Percentiles rank a stretch among this genome's conserved stretches.
Evolutionary conservation across 2,113 vertebrate genomes (phyloP).

Genomic region (Calidris pugnax): DNA sequence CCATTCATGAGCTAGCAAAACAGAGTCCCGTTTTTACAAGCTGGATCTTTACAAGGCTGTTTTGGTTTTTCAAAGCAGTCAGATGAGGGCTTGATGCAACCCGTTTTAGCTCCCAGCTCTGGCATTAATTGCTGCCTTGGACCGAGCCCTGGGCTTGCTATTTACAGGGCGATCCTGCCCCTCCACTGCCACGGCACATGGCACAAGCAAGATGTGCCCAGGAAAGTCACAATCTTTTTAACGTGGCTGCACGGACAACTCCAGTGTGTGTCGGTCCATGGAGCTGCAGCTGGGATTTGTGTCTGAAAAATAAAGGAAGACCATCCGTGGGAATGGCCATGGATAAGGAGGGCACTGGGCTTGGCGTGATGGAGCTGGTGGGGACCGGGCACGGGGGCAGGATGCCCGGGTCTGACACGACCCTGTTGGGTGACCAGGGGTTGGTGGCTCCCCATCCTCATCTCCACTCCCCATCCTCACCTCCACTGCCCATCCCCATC

Average conservation of each 20-base stretch:
- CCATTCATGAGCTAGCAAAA: conserved; percentile 21
- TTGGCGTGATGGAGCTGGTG: not conserved
- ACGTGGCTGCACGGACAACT: accelerated
- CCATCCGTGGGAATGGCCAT: accelerated
- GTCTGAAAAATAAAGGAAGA: not conserved
- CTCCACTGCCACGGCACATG: accelerated
- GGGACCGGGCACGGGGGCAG: accelerated
- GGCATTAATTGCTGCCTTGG: not conserved
- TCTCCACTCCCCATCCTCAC: not conserved
- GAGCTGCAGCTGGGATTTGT: not conserved
- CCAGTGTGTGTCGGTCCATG: accelerated
- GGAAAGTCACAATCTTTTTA: accelerated
- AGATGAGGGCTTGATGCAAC: not conserved
- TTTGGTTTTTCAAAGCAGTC: not conserved
- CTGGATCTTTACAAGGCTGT: not conserved
- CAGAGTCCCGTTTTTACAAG: not conserved
- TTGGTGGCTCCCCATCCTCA: not conserved
- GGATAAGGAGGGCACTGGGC: accelerated
- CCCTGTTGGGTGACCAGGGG: not conserved
- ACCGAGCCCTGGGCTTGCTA: not conserved
- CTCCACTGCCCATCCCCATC: too few species aligned
- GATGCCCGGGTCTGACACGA: not conserved
- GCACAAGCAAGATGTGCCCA: not conserved
- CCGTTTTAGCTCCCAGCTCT: not conserved
- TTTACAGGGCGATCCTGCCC: not conserved